Evolutionary conservation across 2,113 vertebrate species (phyloP).

Genomic region (Excalfactoria chinensis): DNA sequence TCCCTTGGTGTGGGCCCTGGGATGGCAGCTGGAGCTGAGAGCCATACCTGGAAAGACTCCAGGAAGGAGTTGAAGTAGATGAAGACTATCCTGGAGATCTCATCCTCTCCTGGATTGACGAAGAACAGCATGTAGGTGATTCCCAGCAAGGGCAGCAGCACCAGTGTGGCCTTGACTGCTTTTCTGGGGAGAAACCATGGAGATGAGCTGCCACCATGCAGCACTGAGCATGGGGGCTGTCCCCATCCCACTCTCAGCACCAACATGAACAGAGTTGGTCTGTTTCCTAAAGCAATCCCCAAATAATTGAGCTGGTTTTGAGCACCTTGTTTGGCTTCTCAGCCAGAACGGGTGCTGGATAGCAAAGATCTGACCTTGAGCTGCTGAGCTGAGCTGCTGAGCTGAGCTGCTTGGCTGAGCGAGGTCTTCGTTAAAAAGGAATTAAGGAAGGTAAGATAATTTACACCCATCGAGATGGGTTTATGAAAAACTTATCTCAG

Average conservation of each 20-base stretch:
- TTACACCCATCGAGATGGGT: neutral
- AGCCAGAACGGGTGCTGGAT: neutral
- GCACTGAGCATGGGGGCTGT: neutral
- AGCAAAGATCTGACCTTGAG: slow-evolving; percentile 8
- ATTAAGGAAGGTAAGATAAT: slow-evolving; percentile 28
- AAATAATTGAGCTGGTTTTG: neutral
- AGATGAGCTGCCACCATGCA: neutral
- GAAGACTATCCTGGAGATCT: slow-evolving; percentile 94
- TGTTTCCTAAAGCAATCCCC: neutral
- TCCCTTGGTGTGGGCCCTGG: neutral
- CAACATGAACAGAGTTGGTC: neutral
- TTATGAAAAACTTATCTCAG: slow-evolving; percentile 4
- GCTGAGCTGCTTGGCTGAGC: neutral
- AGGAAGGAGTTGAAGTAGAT: slow-evolving; percentile 99
- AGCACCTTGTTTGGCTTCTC: neutral
- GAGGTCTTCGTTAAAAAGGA: slow-evolving; percentile 9
- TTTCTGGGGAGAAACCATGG: slow-evolving; percentile 79
- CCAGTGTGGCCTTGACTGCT: slow-evolving; percentile 97
- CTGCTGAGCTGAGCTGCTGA: neutral
- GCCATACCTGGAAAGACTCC: slow-evolving; percentile 94
- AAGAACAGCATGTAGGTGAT: slow-evolving; percentile 99
- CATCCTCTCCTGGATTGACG: slow-evolving; percentile 95
- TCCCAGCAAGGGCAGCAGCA: slow-evolving; percentile 94
- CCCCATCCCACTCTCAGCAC: neutral
- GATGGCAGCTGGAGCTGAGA: neutral